Conservation (phyloP, 1,140 invertebrate species). For the Drosophila carrolli region DNA sequence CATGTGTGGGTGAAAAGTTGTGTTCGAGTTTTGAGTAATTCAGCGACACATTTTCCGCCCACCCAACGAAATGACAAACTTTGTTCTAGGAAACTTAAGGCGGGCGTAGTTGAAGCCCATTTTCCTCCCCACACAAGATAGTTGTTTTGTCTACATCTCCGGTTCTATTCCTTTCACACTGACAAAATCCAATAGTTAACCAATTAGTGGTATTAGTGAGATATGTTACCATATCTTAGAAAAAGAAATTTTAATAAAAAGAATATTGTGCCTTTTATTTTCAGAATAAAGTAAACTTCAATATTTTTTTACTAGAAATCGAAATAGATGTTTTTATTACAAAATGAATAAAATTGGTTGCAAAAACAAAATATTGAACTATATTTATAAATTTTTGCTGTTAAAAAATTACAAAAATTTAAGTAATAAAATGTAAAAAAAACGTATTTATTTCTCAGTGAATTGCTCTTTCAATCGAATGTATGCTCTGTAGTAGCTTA, state of each 20-base stretch:
- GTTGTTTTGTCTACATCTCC: constrained; percentile 24
- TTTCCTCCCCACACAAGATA: constrained; percentile 25
- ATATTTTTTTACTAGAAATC: too few species aligned
- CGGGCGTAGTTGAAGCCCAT: constrained; percentile 6
- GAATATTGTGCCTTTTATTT: too few species aligned
- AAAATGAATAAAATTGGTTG: too few species aligned
- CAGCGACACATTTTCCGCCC: constrained; percentile 44
- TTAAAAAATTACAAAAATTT: too few species aligned
- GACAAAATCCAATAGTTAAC: neutral
- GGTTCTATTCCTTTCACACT: constrained; percentile 8
- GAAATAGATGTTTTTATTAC: too few species aligned
- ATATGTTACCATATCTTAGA: too few species aligned
- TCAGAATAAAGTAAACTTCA: too few species aligned
- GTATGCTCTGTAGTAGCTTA: constrained; percentile 39
- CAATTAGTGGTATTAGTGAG: too few species aligned
- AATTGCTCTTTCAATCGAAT: constrained; percentile 16
- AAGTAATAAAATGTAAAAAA: neutral
- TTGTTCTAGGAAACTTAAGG: constrained; percentile 37
- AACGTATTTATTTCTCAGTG: neutral
- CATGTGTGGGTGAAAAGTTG: constrained; percentile 42
- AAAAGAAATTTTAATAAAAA: too few species aligned
- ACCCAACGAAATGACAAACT: constrained; percentile 55
- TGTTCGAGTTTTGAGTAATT: constrained; percentile 39
- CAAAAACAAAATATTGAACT: too few species aligned
- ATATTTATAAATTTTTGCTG: too few species aligned